Evolutionary conservation across 92 coral and sea anemone genomes (phyloP), one percentile per base, ranked within the genome.

Genomic region (Scolanthus callimorphus): DNA sequence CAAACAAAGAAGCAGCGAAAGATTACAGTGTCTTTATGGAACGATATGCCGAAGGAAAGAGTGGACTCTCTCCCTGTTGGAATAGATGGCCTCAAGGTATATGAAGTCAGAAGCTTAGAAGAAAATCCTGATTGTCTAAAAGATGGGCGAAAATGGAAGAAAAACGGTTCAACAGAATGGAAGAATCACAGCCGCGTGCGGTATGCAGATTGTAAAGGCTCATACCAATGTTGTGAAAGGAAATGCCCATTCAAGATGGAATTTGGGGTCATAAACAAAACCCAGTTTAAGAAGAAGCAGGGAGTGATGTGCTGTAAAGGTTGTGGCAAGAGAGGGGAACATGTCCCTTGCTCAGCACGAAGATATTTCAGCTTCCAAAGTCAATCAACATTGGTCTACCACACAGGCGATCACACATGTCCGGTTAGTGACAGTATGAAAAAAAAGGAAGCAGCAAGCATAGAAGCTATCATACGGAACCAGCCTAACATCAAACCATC

Each of bases 381-480:
- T 48, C 62, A 49, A 4, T 12, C 46, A 13, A 27, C 69, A 4
- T 74, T 57, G 11, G 79, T 76, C 15, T 76, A 67, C 41, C 83
- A 82, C 57, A 8, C 12, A 41, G 84, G 89, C 10, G 30, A 61
- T 20, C 84, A 82, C 59, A 63, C 89, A 11, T 77, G 89, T 56
- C 89, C 89, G 1, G 74, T 70, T 28, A 47, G 41, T 55, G n/a
- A n/a, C 31, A 62, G 63, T 31, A 73, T 67, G 4, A 78, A 78
- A 22, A 77, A 60, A 12, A n/a, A n/a, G n/a, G n/a, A n/a, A n/a
- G n/a, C n/a, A n/a, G n/a, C n/a, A n/a, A n/a, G n/a, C n/a, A n/a
- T n/a, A n/a, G n/a, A n/a, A n/a, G n/a, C n/a, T n/a, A n/a, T n/a
- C n/a, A n/a, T n/a, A n/a, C n/a, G n/a, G n/a, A n/a, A n/a, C n/a